Evolutionary conservation across 2,113 vertebrate genomes (phyloP).

Genomic region (Festucalex cinctus): DNA sequence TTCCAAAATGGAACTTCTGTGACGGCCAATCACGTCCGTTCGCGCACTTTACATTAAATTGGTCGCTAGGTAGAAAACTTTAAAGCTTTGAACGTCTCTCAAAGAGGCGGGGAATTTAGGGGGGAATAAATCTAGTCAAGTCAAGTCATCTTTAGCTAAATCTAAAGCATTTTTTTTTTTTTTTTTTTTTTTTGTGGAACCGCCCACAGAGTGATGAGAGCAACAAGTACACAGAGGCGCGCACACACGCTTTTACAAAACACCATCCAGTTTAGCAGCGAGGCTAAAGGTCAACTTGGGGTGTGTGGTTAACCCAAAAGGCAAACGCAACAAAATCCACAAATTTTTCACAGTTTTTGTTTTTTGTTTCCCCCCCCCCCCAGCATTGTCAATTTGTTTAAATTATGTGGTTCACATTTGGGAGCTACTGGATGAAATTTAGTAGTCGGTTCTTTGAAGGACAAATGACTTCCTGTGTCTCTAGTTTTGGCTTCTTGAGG

Average conservation of each 20-base stretch:
- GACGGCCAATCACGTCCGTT: conserved; percentile 4
- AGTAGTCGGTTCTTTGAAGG: not conserved
- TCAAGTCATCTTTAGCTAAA: no score
- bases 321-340: not conserved
- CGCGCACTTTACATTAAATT: conserved; percentile 35
- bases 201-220: conserved; percentile 58
- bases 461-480: no score
- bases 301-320: not conserved
- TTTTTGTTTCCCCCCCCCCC: no score
- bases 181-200: not conserved
- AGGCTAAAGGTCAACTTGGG: conserved; percentile 18
- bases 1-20: not conserved
- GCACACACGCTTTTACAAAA: conserved; percentile 42
- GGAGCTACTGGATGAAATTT: not conserved
- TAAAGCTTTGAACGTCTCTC: conserved; percentile 34
- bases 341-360: no score
- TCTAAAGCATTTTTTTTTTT: not conserved
- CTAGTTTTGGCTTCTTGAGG: not conserved
- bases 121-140: conserved; percentile 6
- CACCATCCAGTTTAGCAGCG: conserved; percentile 10
- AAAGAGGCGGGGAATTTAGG: conserved; percentile 12
- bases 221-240: conserved; percentile 16
- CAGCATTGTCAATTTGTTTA: not conserved
- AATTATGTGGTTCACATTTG: not conserved
- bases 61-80: conserved; percentile 27